Percentiles rank a stretch among this genome's conserved stretches.
Conservation (phyloP, 2,797 vertebrate species). For the Amniataba percoides region DNA sequence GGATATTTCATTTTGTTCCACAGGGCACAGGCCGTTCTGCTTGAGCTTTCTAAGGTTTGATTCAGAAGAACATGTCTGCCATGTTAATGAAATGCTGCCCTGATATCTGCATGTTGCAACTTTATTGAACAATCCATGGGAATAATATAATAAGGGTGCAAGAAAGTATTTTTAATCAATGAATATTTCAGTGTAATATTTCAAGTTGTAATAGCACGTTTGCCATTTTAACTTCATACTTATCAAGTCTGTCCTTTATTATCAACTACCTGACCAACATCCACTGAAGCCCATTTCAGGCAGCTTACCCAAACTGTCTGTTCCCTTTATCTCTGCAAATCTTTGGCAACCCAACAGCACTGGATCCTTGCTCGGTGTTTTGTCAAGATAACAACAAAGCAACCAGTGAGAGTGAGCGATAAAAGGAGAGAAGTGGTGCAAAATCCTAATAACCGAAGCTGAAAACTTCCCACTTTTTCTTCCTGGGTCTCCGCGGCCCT, state of each 20-base stretch:
- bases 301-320: neutral
- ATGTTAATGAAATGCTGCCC: neutral
- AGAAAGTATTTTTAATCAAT: neutral
- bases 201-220: neutral
- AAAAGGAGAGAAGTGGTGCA: neutral
- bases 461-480: constrained; percentile 7
- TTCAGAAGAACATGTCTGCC: neutral
- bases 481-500: neutral
- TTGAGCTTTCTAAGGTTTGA: neutral
- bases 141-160: neutral
- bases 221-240: too few species aligned
- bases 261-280: neutral
- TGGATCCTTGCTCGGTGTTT: constrained; percentile 17
- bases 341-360: neutral
- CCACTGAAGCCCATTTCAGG: neutral
- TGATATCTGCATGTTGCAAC: neutral
- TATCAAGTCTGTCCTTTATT: neutral
- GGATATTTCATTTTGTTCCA: constrained; percentile 6
- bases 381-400: constrained; percentile 19
- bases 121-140: neutral
- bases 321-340: constrained; percentile 10
- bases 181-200: neutral
- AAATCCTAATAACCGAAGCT: neutral
- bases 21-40: neutral
- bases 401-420: neutral